Evolutionary conservation across 2,113 vertebrate genomes (phyloP).

Genomic region (Stictonetta naevosa): DNA sequence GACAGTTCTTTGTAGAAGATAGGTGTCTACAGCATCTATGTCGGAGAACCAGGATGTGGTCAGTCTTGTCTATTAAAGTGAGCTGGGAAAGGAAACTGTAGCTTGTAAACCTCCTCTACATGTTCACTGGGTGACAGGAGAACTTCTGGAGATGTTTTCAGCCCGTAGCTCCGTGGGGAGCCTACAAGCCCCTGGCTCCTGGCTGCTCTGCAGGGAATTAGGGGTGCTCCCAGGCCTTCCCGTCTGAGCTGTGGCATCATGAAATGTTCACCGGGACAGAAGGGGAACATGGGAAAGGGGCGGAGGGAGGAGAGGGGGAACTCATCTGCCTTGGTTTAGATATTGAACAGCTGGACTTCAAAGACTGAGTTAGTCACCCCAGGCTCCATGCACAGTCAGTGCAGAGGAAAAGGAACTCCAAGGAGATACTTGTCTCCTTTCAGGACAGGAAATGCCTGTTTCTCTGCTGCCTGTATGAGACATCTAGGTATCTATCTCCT

Average conservation of each 20-base stretch:
- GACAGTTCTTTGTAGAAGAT: not conserved
- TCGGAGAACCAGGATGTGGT: not conserved
- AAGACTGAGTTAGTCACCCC: not conserved
- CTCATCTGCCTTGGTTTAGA: not conserved
- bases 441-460: conserved; percentile 57
- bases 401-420: not conserved
- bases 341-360: conserved; percentile 45
- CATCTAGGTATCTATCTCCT: not conserved
- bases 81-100: not conserved
- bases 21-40: not conserved
- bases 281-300: not conserved
- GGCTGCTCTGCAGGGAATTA: not conserved
- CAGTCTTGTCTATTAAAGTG: not conserved
- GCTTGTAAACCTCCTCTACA: not conserved
- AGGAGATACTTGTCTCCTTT: not conserved
- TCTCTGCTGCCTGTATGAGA: not conserved
- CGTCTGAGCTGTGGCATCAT: not conserved
- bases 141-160: not conserved
- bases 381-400: not conserved
- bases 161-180: not conserved
- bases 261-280: not conserved
- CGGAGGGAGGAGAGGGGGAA: not conserved
- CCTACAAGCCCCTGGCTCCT: not conserved
- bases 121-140: not conserved
- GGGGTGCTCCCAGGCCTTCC: not conserved